Conservation (phyloP, 2,888 invertebrate genomes). For the Andrena hattorfiana region DNA sequence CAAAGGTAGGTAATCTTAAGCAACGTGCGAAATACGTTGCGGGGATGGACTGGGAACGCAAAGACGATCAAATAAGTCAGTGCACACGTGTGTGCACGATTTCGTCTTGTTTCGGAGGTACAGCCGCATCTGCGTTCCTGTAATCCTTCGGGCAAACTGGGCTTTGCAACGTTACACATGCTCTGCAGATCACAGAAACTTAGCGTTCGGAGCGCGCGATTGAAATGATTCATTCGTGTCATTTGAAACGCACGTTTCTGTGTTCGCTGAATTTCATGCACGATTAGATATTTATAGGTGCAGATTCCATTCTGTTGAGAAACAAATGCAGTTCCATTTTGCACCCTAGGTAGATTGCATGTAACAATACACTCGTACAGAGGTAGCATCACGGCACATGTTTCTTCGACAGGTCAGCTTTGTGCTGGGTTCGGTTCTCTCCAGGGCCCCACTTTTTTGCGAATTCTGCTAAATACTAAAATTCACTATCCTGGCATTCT, state of each 20-base stretch:
- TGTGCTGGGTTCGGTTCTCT: no score
- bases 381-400: no score
- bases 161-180: conserved; percentile 5
- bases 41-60: neutral
- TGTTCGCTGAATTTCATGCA: neutral
- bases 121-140: conserved; percentile 4
- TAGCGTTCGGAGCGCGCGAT: neutral
- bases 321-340: no score
- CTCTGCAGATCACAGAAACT: neutral
- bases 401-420: no score
- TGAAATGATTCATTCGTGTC: conserved; percentile 15
- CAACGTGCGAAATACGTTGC: neutral
- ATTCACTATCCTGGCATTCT: no score
- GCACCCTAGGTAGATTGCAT: no score
- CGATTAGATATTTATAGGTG: neutral
- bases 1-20: neutral
- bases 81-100: neutral
- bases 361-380: no score
- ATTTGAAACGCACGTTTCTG: neutral
- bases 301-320: no score
- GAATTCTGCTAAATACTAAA: no score
- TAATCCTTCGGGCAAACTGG: conserved; percentile 2
- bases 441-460: no score
- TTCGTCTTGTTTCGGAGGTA: conserved; percentile 1
- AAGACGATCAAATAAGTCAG: neutral